Evolutionary conservation across 2,888 invertebrate genomes (phyloP).

Genomic region (Apocheima hispidaria): DNA sequence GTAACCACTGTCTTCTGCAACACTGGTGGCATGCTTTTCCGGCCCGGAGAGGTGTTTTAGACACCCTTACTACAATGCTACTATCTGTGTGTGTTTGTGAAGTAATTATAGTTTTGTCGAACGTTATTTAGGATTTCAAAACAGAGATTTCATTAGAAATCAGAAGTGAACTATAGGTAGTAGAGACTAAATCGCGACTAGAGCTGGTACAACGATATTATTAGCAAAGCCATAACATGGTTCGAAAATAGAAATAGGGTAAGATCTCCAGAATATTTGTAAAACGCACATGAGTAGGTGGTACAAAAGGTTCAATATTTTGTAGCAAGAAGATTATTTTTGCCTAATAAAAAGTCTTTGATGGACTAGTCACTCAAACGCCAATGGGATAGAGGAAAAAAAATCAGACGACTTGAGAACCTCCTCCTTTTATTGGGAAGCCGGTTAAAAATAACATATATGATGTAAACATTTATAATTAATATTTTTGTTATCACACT

Average conservation of each 20-base stretch:
- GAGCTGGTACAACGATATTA: slow-evolving; percentile 24
- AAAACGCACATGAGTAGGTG: slow-evolving; percentile 54
- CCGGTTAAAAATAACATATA: too few relatives aligned
- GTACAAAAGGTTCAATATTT: slow-evolving; percentile 49
- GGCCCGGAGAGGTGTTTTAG: too few relatives aligned
- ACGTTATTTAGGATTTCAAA: not conserved
- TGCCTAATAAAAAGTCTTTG: not conserved
- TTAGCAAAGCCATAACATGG: slow-evolving; percentile 41
- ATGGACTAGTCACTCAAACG: not conserved
- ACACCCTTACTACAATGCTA: too few relatives aligned
- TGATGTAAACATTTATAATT: too few relatives aligned
- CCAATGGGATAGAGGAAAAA: not conserved
- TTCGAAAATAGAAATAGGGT: slow-evolving; percentile 54
- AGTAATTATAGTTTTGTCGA: not conserved
- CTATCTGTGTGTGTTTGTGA: too few relatives aligned
- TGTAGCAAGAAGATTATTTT: not conserved
- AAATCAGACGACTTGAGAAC: too few relatives aligned
- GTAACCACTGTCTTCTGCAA: too few relatives aligned
- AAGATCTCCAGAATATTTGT: slow-evolving; percentile 45
- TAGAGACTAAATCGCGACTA: slow-evolving; percentile 8
- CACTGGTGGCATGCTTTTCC: too few relatives aligned
- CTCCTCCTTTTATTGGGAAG: too few relatives aligned
- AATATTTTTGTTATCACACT: not conserved
- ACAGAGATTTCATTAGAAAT: not conserved
- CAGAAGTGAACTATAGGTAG: not conserved